A percentile compares a stretch with the other conserved stretches of the same genome.
phyloP scores from a whole-genome alignment of 92 coral and sea anemone species.

The Palythoa grandiflora region DNA sequence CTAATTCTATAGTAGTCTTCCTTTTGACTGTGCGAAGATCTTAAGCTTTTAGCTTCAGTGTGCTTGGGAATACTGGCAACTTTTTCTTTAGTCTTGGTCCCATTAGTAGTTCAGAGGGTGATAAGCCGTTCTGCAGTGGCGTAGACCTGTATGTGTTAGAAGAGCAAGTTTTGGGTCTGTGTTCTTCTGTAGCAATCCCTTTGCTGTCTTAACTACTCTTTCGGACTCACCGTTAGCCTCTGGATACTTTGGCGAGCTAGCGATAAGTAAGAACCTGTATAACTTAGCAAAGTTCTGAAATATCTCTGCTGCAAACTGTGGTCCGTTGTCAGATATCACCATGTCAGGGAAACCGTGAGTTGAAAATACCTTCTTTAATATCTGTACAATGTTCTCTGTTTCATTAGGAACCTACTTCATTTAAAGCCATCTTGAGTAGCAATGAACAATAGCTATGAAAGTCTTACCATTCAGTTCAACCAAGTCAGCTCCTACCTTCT shows the following conservation, averaged over 20 bases:
- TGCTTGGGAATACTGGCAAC: conserved; percentile 2
- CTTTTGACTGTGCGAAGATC: not conserved
- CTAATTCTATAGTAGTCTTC: not conserved
- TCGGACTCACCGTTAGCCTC: not conserved
- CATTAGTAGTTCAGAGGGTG: conserved; percentile 34
- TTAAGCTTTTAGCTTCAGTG: not conserved
- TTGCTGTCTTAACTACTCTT: not conserved
- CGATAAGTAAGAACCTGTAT: not conserved
- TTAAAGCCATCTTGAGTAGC: too few relatives aligned
- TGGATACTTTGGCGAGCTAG: not conserved
- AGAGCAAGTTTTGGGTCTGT: not conserved
- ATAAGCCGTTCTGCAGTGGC: conserved; percentile 22
- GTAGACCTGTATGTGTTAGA: conserved; percentile 16
- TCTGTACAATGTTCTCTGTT: too few relatives aligned
- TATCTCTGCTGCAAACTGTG: not conserved
- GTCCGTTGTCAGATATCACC: not conserved
- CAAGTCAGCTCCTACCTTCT: not conserved
- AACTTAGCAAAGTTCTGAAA: not conserved
- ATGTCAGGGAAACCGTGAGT: not conserved
- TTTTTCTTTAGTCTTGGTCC: not conserved
- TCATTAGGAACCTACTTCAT: too few relatives aligned
- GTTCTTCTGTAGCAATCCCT: not conserved
- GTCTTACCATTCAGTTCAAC: not conserved
- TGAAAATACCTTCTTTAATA: not conserved
- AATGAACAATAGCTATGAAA: not conserved